A percentile compares a stretch with the other conserved stretches of the same genome.
Conservation (phyloP, 2,888 invertebrate species). For the Dione vanillae region DNA sequence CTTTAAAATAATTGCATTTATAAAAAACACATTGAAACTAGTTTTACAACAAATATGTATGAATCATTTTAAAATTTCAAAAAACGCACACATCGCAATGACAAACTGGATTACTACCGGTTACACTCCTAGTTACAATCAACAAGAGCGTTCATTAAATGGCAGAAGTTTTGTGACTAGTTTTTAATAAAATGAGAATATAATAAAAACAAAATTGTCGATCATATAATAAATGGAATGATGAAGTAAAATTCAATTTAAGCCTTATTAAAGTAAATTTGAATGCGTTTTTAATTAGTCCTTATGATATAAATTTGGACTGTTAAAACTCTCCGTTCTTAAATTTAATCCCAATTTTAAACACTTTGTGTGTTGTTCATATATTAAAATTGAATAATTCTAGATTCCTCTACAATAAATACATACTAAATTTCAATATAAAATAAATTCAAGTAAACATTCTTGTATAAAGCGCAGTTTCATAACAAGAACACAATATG, state of each 20-base stretch:
- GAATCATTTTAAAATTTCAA: conserved; percentile 1
- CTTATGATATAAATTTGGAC: no score
- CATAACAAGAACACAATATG: neutral
- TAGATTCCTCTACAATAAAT: no score
- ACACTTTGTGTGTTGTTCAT: no score
- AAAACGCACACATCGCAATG: conserved; percentile 2
- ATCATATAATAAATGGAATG: neutral
- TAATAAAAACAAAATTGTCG: neutral
- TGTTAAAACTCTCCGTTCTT: neutral
- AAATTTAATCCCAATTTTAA: no score
- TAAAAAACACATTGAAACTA: neutral
- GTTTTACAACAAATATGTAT: neutral
- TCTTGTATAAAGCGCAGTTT: conserved; percentile 6
- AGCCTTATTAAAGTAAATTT: no score
- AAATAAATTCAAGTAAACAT: neutral
- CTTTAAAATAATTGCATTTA: neutral
- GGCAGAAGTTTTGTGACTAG: conserved; percentile 34
- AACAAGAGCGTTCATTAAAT: conserved; percentile 48
- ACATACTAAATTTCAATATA: no score
- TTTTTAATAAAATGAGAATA: conserved; percentile 20
- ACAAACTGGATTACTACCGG: conserved; percentile 39
- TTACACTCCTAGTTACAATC: conserved; percentile 33
- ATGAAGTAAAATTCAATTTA: neutral
- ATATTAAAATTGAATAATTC: neutral
- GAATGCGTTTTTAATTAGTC: no score